A percentile compares a stretch with the other conserved stretches of the same genome.
Evolutionary conservation across 2,888 invertebrate genomes (phyloP).

Genomic region (Aspidapion aeneum): DNA sequence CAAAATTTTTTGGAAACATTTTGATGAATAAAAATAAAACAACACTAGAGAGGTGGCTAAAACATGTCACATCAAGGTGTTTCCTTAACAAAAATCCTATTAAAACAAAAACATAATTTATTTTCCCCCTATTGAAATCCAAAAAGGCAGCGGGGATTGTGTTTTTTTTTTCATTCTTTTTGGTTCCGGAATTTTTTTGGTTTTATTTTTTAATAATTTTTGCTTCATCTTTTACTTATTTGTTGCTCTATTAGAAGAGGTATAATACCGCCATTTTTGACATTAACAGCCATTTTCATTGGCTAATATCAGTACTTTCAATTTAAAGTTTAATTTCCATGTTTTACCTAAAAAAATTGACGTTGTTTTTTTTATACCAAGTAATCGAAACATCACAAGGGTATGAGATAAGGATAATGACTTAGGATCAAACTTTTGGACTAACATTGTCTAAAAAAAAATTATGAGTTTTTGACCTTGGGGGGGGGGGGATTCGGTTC

Average conservation of each 20-base stretch:
- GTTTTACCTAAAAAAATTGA: too few relatives aligned
- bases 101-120: neutral
- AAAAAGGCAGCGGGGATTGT: constrained; percentile 46
- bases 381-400: too few relatives aligned
- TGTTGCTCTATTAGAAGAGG: constrained; percentile 10
- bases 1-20: constrained; percentile 47
- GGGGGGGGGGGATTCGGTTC: too few relatives aligned
- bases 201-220: constrained; percentile 29
- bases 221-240: constrained; percentile 34
- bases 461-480: too few relatives aligned
- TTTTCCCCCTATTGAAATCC: constrained; percentile 39
- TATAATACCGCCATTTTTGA: too few relatives aligned
- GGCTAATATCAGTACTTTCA: too few relatives aligned
- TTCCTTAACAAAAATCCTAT: constrained; percentile 40
- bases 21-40: constrained; percentile 44
- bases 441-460: too few relatives aligned
- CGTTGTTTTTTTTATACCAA: too few relatives aligned
- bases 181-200: constrained; percentile 39
- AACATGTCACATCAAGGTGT: constrained; percentile 53
- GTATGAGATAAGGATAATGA: too few relatives aligned
- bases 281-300: too few relatives aligned
- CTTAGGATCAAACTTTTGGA: too few relatives aligned
- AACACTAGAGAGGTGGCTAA: constrained; percentile 44
- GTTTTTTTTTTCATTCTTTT: constrained; percentile 41
- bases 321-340: too few relatives aligned